Evolutionary conservation across 1,140 invertebrate genomes (phyloP).

Genomic region (Bombus cullumanus): DNA sequence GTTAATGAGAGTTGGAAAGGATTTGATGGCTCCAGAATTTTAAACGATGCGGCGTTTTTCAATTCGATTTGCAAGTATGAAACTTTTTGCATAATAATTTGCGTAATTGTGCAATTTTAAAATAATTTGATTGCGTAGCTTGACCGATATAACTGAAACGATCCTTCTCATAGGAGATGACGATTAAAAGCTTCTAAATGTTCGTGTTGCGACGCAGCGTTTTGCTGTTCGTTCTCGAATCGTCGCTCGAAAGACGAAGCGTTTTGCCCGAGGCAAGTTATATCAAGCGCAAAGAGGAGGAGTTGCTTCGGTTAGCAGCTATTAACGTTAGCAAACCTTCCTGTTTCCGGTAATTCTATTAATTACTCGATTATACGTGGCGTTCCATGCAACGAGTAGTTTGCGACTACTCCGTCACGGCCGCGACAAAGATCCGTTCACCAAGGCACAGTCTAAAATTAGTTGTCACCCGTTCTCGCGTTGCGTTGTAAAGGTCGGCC

Average conservation of each 20-base stretch:
- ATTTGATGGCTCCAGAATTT: too few species aligned
- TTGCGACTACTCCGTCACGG: too few species aligned
- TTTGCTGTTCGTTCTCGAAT: neutral
- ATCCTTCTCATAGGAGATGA: too few species aligned
- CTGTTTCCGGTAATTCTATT: slow-evolving; percentile 13
- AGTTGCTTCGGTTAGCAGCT: neutral
- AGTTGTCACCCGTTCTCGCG: neutral
- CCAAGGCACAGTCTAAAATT: neutral
- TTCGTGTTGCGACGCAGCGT: neutral
- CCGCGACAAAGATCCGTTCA: neutral
- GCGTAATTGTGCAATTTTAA: too few species aligned
- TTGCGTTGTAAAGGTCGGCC: neutral
- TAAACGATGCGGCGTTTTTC: too few species aligned
- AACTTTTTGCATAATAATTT: too few species aligned
- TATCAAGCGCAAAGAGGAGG: neutral
- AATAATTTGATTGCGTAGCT: too few species aligned
- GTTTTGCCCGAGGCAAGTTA: neutral
- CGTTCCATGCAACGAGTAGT: too few species aligned
- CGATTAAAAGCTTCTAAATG: too few species aligned
- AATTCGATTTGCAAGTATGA: too few species aligned
- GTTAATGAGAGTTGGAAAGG: too few species aligned
- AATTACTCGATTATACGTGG: slow-evolving; percentile 5
- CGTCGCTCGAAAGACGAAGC: neutral
- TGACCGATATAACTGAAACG: too few species aligned
- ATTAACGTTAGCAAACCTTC: neutral